A percentile compares a stretch with the other conserved stretches of the same genome.
Evolutionary conservation across 2,888 invertebrate genomes (phyloP).

Genomic region (Odontocerum albicorne): DNA sequence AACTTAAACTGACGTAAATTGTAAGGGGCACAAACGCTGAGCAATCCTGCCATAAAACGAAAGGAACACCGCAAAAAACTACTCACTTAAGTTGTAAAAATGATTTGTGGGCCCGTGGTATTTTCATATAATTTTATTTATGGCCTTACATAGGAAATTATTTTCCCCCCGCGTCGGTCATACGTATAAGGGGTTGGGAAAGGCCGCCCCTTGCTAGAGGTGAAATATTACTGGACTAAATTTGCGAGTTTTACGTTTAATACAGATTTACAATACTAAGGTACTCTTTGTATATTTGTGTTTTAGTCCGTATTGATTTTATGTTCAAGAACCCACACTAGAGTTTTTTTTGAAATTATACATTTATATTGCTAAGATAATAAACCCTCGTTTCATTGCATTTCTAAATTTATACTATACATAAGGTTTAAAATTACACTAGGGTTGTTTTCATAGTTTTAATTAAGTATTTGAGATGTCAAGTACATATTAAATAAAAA

Average conservation of each 20-base stretch:
- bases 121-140: constrained; percentile 36
- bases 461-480: no score
- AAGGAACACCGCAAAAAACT: constrained; percentile 24
- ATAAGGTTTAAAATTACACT: no score
- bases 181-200: background rate
- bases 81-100: constrained; percentile 28
- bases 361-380: no score
- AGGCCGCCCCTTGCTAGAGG: background rate
- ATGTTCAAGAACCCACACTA: constrained; percentile 9
- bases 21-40: constrained; percentile 1
- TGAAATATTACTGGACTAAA: constrained; percentile 9
- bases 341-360: constrained; percentile 8
- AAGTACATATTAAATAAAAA: no score
- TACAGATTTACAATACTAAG: constrained; percentile 1
- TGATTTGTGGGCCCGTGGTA: constrained; percentile 30
- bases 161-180: constrained; percentile 16
- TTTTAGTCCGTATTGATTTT: constrained; percentile 3
- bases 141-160: constrained; percentile 32
- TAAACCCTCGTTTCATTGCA: no score
- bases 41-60: constrained; percentile 2
- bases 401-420: no score
- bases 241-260: constrained; percentile 2
- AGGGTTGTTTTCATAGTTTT: no score
- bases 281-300: constrained; percentile 22
- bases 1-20: constrained; percentile 13